Percentiles rank a stretch among this genome's conserved stretches.
Conservation (phyloP, 2,113 vertebrate genomes). For the Stictonetta naevosa region DNA sequence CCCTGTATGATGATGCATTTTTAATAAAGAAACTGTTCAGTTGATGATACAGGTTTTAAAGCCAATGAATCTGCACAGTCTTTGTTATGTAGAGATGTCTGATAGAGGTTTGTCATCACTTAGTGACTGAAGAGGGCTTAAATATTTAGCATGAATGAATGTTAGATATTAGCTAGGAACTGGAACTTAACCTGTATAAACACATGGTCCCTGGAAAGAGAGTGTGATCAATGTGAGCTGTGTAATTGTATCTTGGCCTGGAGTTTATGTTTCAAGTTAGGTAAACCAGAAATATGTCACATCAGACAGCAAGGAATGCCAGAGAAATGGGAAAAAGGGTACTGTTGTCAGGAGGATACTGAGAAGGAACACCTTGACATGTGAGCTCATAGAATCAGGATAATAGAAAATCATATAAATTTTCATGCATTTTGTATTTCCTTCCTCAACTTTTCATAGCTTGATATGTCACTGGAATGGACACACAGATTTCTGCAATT, state of each 20-base stretch:
- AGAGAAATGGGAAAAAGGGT: not conserved
- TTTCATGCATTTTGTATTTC: not conserved
- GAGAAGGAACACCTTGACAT: not conserved
- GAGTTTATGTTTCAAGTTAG: not conserved
- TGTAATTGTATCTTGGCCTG: not conserved
- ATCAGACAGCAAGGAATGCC: not conserved
- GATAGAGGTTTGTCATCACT: not conserved
- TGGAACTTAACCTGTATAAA: not conserved
- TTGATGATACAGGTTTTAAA: not conserved
- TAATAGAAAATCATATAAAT: not conserved
- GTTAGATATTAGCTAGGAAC: not conserved
- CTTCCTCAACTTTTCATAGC: not conserved
- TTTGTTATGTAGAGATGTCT: not conserved
- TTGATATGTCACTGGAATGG: not conserved
- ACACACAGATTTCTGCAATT: not conserved
- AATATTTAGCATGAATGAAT: not conserved
- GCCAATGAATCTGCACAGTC: accelerated
- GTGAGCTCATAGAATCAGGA: not conserved
- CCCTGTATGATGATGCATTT: not conserved
- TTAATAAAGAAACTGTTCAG: not conserved
- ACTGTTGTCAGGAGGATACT: not conserved
- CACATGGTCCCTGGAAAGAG: not conserved
- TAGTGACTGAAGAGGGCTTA: not conserved
- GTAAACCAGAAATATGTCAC: not conserved
- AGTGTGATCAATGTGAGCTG: accelerated